phyloP scores from a whole-genome alignment of 2,797 vertebrate species.

The Chrosomus eos region DNA sequence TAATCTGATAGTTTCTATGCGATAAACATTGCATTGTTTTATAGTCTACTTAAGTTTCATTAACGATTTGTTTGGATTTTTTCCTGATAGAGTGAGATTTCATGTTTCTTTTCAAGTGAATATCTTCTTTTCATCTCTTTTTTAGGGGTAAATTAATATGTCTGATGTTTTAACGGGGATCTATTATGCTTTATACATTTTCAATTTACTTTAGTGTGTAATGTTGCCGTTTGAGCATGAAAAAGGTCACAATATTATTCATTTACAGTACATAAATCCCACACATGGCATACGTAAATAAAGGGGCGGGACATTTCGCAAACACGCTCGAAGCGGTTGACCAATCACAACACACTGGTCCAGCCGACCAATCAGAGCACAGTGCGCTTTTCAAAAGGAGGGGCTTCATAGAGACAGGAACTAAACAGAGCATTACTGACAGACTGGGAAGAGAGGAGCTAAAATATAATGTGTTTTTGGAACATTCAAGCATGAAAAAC shows the following conservation, averaged over 20 bases:
- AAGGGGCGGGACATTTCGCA: not conserved
- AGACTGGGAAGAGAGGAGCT: not conserved
- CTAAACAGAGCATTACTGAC: not conserved
- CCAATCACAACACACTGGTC: not conserved
- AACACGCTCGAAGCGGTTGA: not conserved
- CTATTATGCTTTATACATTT: not conserved
- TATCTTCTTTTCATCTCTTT: not conserved
- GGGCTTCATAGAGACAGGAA: no score
- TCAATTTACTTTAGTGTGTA: not conserved
- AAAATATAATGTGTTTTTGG: not conserved
- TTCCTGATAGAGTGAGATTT: not conserved
- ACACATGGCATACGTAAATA: not conserved
- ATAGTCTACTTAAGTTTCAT: conserved; percentile 16
- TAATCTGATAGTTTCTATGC: not conserved
- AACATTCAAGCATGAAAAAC: not conserved
- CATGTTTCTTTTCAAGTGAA: not conserved
- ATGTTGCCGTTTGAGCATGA: not conserved
- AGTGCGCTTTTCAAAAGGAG: no score
- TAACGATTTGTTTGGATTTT: conserved; percentile 27
- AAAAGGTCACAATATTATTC: not conserved
- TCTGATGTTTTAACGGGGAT: not conserved
- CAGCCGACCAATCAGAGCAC: not conserved
- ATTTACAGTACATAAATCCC: not conserved
- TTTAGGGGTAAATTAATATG: not conserved
- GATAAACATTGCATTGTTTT: conserved; percentile 30